Conservation (phyloP, 2,888 invertebrate species). For the Ceraclea dissimilis region DNA sequence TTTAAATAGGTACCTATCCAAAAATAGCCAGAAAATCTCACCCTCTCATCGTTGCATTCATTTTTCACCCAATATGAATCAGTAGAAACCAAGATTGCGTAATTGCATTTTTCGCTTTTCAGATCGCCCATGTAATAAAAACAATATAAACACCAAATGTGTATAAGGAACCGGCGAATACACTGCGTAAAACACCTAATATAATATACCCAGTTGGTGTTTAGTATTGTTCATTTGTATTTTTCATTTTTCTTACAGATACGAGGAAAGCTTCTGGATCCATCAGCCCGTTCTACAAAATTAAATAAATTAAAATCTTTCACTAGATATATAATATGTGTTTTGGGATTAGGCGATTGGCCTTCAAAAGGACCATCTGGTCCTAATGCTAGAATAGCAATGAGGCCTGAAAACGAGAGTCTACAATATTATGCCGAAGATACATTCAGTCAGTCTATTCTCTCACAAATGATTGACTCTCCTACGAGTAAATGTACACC, state of each 20-base stretch:
- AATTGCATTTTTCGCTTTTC: too few relatives aligned
- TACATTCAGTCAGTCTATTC: constrained; percentile 50
- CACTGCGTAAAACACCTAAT: too few relatives aligned
- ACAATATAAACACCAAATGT: too few relatives aligned
- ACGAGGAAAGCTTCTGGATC: constrained; percentile 67
- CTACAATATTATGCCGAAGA: constrained; percentile 46
- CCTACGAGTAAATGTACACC: constrained; percentile 70
- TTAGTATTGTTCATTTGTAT: too few relatives aligned
- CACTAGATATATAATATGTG: constrained; percentile 78
- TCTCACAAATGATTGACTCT: constrained; percentile 58
- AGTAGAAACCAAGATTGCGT: too few relatives aligned
- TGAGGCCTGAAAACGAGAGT: constrained; percentile 37
- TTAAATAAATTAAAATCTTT: constrained; percentile 69
- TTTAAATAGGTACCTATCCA: too few relatives aligned
- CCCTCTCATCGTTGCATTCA: too few relatives aligned
- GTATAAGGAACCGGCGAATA: too few relatives aligned
- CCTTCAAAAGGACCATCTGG: constrained; percentile 39
- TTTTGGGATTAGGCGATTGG: constrained; percentile 78
- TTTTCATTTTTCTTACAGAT: constrained; percentile 55
- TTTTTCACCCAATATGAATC: too few relatives aligned
- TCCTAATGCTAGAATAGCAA: constrained; percentile 48
- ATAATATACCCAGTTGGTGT: too few relatives aligned
- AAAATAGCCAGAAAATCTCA: too few relatives aligned
- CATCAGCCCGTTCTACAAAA: constrained; percentile 64
- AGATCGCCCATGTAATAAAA: too few relatives aligned